Conservation (phyloP, 2,888 invertebrate genomes). For the Emmelina monodactyla region DNA sequence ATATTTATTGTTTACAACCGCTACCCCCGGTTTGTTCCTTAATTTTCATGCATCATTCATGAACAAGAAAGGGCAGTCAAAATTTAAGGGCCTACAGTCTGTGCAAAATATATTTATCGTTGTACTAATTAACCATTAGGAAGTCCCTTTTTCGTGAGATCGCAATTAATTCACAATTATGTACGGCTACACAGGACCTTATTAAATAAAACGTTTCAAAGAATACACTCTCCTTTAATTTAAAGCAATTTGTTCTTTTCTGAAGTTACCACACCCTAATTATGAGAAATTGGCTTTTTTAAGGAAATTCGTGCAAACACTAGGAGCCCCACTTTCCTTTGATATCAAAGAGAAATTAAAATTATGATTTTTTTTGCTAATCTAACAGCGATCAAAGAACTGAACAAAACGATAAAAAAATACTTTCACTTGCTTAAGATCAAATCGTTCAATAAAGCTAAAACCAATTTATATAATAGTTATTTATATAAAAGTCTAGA, state of each 20-base stretch:
- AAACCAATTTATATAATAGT: no score
- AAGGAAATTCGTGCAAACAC: no score
- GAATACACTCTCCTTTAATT: constrained; percentile 34
- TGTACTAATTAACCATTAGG: constrained; percentile 42
- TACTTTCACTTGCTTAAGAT: no score
- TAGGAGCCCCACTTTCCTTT: no score
- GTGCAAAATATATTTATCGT: constrained; percentile 45
- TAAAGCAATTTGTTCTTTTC: constrained; percentile 28
- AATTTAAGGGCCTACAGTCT: constrained; percentile 17
- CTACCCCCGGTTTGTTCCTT: not conserved
- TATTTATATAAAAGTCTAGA: no score
- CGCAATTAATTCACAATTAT: constrained; percentile 59
- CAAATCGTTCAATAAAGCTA: no score
- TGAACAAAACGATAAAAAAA: no score
- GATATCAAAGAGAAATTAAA: no score
- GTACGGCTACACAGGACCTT: constrained; percentile 47
- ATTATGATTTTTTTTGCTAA: no score
- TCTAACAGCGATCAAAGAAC: no score
- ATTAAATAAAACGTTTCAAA: constrained; percentile 56
- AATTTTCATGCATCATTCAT: not conserved
- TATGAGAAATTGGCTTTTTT: constrained; percentile 13
- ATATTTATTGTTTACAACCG: not conserved
- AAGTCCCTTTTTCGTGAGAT: constrained; percentile 39
- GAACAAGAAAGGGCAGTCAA: constrained; percentile 17
- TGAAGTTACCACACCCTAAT: constrained; percentile 21